Base-by-base conservation (phyloP, 2,113 vertebrate genomes). In the Sphyrna mokarran region DNA sequence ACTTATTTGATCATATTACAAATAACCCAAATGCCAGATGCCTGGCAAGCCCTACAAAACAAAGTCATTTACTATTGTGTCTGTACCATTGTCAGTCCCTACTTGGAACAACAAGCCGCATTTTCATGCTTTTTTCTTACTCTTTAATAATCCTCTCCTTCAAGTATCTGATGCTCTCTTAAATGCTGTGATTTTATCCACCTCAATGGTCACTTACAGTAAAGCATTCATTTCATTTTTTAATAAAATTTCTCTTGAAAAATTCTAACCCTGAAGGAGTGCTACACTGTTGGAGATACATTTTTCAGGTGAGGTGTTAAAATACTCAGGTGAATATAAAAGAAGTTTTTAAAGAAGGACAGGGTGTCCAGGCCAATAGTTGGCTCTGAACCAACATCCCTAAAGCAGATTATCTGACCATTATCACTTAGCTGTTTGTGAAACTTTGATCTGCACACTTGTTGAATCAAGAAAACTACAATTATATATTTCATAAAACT, bases 401-500 rank as follows among this genome's bases (percentile, higher is more conserved):
- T 23, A 70, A 72, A 72, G 66, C 66, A 20, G 14, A 68, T 68
- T 18, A 68, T 68, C 66, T 68, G 66, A 16, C 16, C 16, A 68
- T 68, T 68, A 20, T 68, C 66, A 68, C 8, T 18, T 68, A 18
- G 66, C 16, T 16, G 66, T 68, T 68, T 68, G 66, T 29, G 26
- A 7, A 26, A 29, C 22, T 26, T 72, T 72, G 23, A 23, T 72
- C 23, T 72, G 70, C 22, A 7, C 29, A 20, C 48, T 26, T 23
- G 54, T 18, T 58, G 29, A 72, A 72, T 8, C 93, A 70, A 89
- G 66, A 95, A 95, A 95, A 48, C 69, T 40, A 23, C 18, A 43
- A 54, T 48, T 54, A 72, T 26, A 76, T 54, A 95, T 95, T 95
- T 95, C 66, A 72, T 95, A 43, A 95, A 95, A 40, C 23, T 95